These are phyloP conservation scores for Amiota mariae DNA, from an alignment of 2,888 invertebrate genomes.

Conservation along the genomic window DNA sequence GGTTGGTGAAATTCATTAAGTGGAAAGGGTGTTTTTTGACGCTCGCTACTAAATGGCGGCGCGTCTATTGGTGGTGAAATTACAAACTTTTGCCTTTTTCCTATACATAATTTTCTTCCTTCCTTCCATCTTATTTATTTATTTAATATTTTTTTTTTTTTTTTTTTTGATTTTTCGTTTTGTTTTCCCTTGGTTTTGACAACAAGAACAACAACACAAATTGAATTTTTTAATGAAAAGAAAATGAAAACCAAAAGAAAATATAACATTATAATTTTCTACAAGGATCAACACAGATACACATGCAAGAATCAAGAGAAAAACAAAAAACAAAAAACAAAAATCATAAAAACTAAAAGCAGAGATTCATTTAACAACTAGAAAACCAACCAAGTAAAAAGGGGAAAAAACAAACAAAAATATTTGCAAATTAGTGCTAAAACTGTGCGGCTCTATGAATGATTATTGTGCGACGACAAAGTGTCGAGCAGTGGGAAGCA, in stretches of 20 bases:
- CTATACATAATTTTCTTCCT: too few species aligned
- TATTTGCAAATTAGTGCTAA: conserved; percentile 46
- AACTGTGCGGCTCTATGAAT: conserved; percentile 13
- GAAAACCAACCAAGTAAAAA: not conserved
- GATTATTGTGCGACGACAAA: not conserved
- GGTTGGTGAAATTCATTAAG: not conserved
- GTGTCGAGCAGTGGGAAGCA: conserved; percentile 10
- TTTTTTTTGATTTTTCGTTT: not conserved
- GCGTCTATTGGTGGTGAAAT: conserved; percentile 26
- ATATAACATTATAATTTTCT: not conserved
- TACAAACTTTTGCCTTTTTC: conserved; percentile 36
- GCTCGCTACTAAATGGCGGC: not conserved
- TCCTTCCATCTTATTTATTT: too few species aligned
- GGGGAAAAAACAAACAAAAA: conserved; percentile 23
- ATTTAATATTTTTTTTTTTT: not conserved
- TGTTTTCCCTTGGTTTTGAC: not conserved
- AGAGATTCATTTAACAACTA: not conserved
- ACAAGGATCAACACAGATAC: too few species aligned
- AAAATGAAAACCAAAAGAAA: not conserved
- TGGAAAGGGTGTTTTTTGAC: not conserved
- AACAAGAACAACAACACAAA: conserved; percentile 28
- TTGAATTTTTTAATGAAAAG: not conserved
- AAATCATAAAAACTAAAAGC: not conserved
- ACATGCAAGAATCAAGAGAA: not conserved
- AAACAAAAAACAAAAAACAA: not conserved